Base-by-base conservation (phyloP, 2,797 vertebrate genomes). In the Florisuga fusca region DNA sequence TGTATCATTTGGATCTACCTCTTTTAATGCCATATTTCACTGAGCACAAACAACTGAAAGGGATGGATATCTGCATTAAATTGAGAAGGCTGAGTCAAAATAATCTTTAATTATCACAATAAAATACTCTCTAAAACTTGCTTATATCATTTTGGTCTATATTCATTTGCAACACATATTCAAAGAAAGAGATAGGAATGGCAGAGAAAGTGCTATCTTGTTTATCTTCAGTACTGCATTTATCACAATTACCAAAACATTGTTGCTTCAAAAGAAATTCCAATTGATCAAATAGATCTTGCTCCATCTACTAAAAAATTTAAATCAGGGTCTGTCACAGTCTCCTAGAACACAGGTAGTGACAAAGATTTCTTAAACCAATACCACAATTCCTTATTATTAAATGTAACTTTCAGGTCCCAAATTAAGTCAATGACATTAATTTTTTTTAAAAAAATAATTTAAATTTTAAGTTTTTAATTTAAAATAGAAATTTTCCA, bases 401-500 rank as follows among this genome's bases (percentile, higher is more conserved):
- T 79, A 84, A 84, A 92, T 61, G 33, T n/a, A 87, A 67, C 75
- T 48, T 7, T 48, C 68, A 53, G 19, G 31, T 73, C 23, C 29
- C 61, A 89, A 78, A 36, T 75, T 72, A 54, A 89, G 68, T 18
- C 18, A 79, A 94, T 95, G 76, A 61, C 4, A 76, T 88, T 90
- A 41, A 41, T 14, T 14, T 41, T 41, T 41, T 14, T 38, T 38
- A 41, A 41, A 38, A 38, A 12, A 38, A 38, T 38, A 38, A 38
- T 38, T 38, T 38, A 38, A 38, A 38, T 38, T 38, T 38, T 38
- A 38, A 38, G 5, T 38, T 38, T 38, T 38, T 38, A 38, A 38
- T 38, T 12, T 38, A 38, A 38, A 88, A 3, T 51, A 82, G 31
- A 76, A 87, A 89, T 87, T 71, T 92, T 89, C 72, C 87, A 62